Evolutionary conservation across 2,113 vertebrate genomes (phyloP).

Genomic region (Zapus hudsonius): DNA sequence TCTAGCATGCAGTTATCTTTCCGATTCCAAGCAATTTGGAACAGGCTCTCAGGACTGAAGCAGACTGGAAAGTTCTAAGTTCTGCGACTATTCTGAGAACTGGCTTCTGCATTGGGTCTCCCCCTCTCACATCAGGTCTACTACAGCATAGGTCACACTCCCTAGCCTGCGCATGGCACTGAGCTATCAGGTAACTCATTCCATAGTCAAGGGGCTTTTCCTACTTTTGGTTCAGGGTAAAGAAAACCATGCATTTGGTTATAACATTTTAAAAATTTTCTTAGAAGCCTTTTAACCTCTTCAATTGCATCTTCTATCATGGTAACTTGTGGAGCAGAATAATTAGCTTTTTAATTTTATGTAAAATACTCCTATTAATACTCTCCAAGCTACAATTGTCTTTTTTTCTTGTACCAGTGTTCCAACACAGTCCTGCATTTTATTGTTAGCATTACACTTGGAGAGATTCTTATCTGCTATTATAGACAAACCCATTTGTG

Average conservation of each 20-base stretch:
- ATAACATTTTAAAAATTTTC: conserved; percentile 48
- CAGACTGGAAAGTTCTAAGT: background rate
- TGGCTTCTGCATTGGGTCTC: background rate
- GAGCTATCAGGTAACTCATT: background rate
- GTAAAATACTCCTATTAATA: conserved; percentile 77
- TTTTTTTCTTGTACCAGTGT: conserved; percentile 49
- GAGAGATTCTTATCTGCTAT: conserved; percentile 69
- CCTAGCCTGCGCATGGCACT: background rate
- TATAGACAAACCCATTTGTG: conserved; percentile 64
- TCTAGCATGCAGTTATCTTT: background rate
- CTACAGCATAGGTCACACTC: background rate
- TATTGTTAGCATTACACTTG: conserved; percentile 67
- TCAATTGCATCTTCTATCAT: conserved; percentile 46
- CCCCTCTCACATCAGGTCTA: background rate
- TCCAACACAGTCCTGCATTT: conserved; percentile 62
- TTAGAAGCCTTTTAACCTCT: conserved; percentile 47
- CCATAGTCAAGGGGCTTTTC: background rate
- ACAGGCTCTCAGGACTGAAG: background rate
- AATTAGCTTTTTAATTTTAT: conserved; percentile 73
- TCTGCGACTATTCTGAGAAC: background rate
- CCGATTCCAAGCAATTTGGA: background rate
- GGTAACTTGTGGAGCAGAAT: conserved; percentile 63
- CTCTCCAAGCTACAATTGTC: conserved; percentile 57
- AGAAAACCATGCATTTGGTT: conserved; percentile 49
- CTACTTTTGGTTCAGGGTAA: conserved; percentile 21